phyloP scores from a whole-genome alignment of 2,113 vertebrate species.

The Actinemys pallida region DNA sequence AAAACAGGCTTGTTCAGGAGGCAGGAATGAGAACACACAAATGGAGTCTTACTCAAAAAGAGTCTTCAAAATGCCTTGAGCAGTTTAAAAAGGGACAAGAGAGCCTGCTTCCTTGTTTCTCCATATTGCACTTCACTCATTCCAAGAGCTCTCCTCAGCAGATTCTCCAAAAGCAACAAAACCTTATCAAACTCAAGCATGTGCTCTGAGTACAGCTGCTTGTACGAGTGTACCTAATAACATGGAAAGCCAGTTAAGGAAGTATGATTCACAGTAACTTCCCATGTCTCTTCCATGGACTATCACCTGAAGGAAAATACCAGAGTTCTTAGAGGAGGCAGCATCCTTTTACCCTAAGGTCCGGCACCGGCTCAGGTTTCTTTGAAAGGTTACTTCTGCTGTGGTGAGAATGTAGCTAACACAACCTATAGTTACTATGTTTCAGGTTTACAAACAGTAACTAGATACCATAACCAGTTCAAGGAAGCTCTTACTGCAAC shows the following conservation, averaged over 20 bases:
- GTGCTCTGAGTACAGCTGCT: not conserved
- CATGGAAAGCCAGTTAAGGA: not conserved
- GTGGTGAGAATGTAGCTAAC: too few relatives aligned
- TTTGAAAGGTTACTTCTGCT: too few relatives aligned
- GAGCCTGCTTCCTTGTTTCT: rapidly evolving
- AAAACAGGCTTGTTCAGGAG: not conserved
- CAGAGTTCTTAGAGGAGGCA: not conserved
- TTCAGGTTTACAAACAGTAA: not conserved
- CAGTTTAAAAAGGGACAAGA: not conserved
- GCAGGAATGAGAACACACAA: not conserved
- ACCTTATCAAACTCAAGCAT: not conserved
- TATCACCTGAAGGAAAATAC: not conserved
- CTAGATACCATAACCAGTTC: not conserved
- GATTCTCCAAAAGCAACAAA: not conserved
- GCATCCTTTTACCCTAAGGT: too few relatives aligned
- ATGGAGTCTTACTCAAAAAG: not conserved
- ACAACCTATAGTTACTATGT: not conserved
- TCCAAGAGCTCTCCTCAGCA: not conserved
- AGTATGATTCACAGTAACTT: not conserved
- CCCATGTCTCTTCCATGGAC: not conserved
- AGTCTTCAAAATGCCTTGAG: not conserved
- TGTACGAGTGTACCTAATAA: not conserved
- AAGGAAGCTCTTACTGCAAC: not conserved
- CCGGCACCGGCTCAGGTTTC: not conserved
- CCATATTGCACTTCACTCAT: not conserved